Evolutionary conservation across 2,888 invertebrate genomes (phyloP).

Genomic region (Latrodectus hesperus): DNA sequence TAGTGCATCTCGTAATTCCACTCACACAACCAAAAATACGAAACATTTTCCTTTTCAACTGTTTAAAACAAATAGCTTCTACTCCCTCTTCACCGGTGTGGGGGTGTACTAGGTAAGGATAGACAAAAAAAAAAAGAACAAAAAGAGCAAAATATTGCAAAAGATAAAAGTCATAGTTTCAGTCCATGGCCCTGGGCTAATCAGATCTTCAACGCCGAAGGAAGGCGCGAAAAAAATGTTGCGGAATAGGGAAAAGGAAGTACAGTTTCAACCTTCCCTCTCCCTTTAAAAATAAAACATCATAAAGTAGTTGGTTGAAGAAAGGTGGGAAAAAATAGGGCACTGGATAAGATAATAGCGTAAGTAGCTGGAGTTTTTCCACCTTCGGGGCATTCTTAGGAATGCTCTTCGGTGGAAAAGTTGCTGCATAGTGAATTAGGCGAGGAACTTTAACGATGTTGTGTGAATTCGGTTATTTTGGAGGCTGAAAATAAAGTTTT

Average conservation of each 20-base stretch:
- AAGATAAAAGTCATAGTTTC: conserved; percentile 53
- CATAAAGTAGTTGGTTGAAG: conserved; percentile 48
- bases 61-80: not conserved
- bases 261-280: not conserved
- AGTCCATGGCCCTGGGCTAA: conserved; percentile 24
- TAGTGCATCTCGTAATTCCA: too few species aligned
- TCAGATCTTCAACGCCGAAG: too few species aligned
- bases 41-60: not conserved
- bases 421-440: too few species aligned
- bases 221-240: too few species aligned
- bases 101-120: too few species aligned
- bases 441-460: too few species aligned
- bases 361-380: conserved; percentile 44
- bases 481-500: too few species aligned
- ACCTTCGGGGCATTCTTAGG: conserved; percentile 4
- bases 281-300: conserved; percentile 51
- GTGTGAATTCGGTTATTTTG: too few species aligned
- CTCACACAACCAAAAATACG: not conserved
- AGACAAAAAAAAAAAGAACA: not conserved
- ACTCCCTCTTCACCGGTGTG: too few species aligned
- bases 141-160: conserved; percentile 1
- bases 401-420: too few species aligned
- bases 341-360: conserved; percentile 64
- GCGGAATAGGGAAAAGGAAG: not conserved
- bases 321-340: conserved; percentile 54